A percentile compares a stretch with the other conserved stretches of the same genome.
Evolutionary conservation across 1,140 invertebrate species (phyloP).

Genomic region (Monomorium pharaonis): DNA sequence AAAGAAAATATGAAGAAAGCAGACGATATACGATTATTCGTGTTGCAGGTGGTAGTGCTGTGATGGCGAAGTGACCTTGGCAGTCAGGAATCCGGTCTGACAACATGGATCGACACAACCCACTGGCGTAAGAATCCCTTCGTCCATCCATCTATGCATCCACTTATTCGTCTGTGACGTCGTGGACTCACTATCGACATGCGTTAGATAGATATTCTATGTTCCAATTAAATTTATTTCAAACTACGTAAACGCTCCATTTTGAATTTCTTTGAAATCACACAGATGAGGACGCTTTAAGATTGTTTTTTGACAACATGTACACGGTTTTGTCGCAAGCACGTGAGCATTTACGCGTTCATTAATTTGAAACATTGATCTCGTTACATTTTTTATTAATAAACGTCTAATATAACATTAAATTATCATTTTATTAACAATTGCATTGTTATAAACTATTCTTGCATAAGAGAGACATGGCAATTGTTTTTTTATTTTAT

Average conservation of each 20-base stretch:
- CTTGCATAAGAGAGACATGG: neutral
- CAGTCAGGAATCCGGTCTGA: constrained; percentile 80
- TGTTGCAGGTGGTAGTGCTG: constrained; percentile 45
- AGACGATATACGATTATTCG: constrained; percentile 41
- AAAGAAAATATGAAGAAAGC: constrained; percentile 20
- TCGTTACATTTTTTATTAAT: neutral
- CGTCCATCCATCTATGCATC: constrained; percentile 38
- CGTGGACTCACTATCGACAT: neutral
- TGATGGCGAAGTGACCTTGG: constrained; percentile 76
- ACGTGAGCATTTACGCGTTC: neutral
- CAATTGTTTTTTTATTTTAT: neutral
- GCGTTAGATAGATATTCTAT: constrained; percentile 1
- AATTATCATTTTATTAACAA: neutral
- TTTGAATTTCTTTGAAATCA: neutral
- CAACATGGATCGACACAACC: constrained; percentile 77
- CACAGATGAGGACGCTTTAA: too few species aligned
- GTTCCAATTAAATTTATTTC: neutral
- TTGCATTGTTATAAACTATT: neutral
- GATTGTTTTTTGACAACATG: neutral
- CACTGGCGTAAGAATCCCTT: constrained; percentile 70
- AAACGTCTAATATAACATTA: neutral
- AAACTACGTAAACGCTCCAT: neutral
- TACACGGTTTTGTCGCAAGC: too few species aligned
- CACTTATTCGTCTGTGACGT: constrained; percentile 28
- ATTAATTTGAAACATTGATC: neutral